Evolutionary conservation across 2,888 invertebrate species (phyloP), one percentile per base, ranked within the genome.

Genomic region (Perizoma flavofasciatum): DNA sequence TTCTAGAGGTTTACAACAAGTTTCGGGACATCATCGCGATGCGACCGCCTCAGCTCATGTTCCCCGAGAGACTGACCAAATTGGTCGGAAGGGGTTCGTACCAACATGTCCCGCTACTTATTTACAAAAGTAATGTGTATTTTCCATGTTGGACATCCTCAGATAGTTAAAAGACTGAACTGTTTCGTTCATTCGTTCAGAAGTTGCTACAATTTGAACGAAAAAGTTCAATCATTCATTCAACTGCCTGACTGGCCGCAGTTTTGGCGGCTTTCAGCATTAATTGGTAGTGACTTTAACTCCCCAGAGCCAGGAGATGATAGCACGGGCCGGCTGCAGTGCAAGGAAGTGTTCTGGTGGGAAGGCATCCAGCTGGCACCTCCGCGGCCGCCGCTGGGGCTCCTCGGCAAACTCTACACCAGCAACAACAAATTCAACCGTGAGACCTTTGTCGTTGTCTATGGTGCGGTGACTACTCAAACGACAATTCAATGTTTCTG

Each of bases 341-440:
- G 94, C 75, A 94, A 94, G 79, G 95, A 95, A 77, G 89, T 93
- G 59, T 95, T 95, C 86, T 95, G 95, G 95, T 95, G 95, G 95
- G 94, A 94, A 59, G 95, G 95, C 22, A 90, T 95, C 55, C 93
- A 94, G 82, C 88, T 96, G 49, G 91, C 93, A 5, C 95, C 95
- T 0, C 92, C 94, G 1, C 90, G 95, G 22, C 93, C 93, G 0
- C 93, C 94, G 45, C 85, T 95, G 49, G 95, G 95, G 0, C 79
- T 95, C 32, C 83, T 96, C 40, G 94, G 94, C 68, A 92, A 86
- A 59, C 82, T 92, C 2, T 93, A 92, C 78, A 90, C 92, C 67
- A 91, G 90, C 80, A 86, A 89, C 78, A 82, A 75, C 69, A 90
- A 92, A 78, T 92, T 92, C 75, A 91, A 92, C 84, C 92, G 92